Base-by-base conservation (phyloP, 23 tunicate genomes). In the Diplosoma virens region DNA sequence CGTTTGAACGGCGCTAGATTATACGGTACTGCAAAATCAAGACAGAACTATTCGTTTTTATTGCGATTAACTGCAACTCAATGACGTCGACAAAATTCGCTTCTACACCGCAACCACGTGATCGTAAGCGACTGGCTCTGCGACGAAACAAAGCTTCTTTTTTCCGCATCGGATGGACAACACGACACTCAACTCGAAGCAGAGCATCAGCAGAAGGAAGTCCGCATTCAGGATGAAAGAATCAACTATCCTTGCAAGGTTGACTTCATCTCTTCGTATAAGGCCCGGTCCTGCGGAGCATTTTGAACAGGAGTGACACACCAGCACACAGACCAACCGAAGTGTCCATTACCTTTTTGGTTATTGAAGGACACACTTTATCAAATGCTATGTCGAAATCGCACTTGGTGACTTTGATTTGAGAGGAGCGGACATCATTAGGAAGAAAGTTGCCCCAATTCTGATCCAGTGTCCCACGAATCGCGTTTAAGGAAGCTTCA, bases 401-500 rank as follows among this genome's bases (percentile, higher is more conserved):
- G 46, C 71, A 26, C 0, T 26, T 5, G 5, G 79, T 5, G 0
- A 89, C 79, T 71, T 78, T 55, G 28, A 75, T 26, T 37, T 32
- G 50, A 0, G 59, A 3, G 16, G 3, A 1, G 30, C 14, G 30
- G 1, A 70, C 53, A 3, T 89, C 85, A 28, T 81, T 30, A 1
- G 82, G 75, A 17, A 83, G 22, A 18, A 82, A 53, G 1, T 25
- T 55, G 22, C 33, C 33, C 86, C 86, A 81, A 20, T 59, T 25
- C 27, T 87, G 95, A 30, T 77, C 18, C 1, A 79, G 33, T 11
- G 58, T 66, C 14, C 52, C 59, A 17, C 84, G 67, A 9, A 89
- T 23, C 14, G 96, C 96, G 70, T 83, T 84, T 1, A 84, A 34
- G 16, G 97, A 73, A 24, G 97, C 90, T 79, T 90, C 97, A 5